Base-by-base conservation (phyloP, 2,888 invertebrate genomes). In the Hypomecis atomaria region DNA sequence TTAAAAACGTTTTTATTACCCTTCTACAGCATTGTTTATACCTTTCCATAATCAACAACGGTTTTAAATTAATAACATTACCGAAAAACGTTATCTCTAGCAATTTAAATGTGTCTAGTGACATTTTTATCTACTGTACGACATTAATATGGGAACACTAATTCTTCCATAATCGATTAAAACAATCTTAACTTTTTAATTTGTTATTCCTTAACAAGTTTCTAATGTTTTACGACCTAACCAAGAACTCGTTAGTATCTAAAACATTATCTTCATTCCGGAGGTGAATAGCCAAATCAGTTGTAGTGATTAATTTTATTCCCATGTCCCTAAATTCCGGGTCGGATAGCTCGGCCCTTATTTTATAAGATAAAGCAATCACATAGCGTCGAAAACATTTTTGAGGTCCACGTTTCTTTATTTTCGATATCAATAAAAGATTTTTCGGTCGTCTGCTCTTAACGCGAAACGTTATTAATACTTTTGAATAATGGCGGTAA, bases 401-500 rank as follows among this genome's bases (percentile, higher is more conserved):
- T 0, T 56, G 34, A 78, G 77, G 79, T 83, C 81, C 84, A 85
- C 82, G 83, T 87, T 84, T 82, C 83, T 82, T 82, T 86, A 84
- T 87, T 49, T 86, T 88, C 82, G 84, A 88, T 88, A 87, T 87
- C 87, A 88, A 88, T 90, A 89, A 88, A 89, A 89, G 78, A 86
- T 83, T 87, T 85, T 87, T 84, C 77, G 78, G 84, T 84, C 82
- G 74, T 82, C 79, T 81, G 79, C 81, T 84, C 83, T 84, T 86
- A 86, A 85, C 83, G 87, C 87, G 77, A 90, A 90, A 86, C 81
- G 77, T 89, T 90, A 57, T 65, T 57, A 90, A 89, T 87, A 89
- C 84, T 86, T 90, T 90, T 92, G 90, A 92, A 89, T 92, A 90
- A 92, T 92, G 88, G 88, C 85, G 85, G 84, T 86, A 83, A 81